phyloP scores from a whole-genome alignment of 2,797 vertebrate species.

The Eptatretus atami region DNA sequence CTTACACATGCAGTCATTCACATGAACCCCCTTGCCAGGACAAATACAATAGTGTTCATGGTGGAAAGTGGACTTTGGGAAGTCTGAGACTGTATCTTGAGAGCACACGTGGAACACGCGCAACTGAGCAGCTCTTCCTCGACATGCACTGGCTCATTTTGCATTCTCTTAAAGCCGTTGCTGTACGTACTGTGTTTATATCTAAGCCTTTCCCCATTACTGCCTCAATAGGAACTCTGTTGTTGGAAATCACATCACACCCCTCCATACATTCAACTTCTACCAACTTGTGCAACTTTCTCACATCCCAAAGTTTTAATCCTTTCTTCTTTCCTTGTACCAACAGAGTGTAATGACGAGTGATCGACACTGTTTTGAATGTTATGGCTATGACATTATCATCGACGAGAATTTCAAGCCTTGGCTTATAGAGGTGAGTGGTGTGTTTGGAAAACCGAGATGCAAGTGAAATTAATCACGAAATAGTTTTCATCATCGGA shows the following conservation, averaged over 20 bases:
- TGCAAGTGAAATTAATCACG: too few relatives aligned
- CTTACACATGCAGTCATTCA: too few relatives aligned
- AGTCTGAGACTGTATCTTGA: constrained; percentile 74
- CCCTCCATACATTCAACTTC: not conserved
- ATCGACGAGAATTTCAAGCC: constrained; percentile 85
- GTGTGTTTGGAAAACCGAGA: too few relatives aligned
- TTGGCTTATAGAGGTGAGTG: constrained; percentile 77
- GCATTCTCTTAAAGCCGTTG: constrained; percentile 75
- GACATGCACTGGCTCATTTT: constrained; percentile 95
- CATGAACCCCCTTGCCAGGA: constrained; percentile 19
- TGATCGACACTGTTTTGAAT: constrained; percentile 95
- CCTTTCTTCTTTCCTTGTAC: not conserved
- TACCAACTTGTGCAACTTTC: not conserved
- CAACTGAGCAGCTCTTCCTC: constrained; percentile 63
- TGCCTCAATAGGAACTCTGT: not conserved
- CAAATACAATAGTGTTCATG: constrained; percentile 89
- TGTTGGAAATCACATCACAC: too few relatives aligned
- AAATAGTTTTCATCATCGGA: not conserved
- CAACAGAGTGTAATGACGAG: constrained; percentile 82
- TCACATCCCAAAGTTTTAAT: not conserved
- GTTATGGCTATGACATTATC: constrained; percentile 95
- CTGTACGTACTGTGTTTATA: constrained; percentile 23
- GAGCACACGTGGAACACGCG: constrained; percentile 69
- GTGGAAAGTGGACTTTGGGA: constrained; percentile 85
- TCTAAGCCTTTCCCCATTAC: not conserved